Base-by-base conservation (phyloP, 1,140 invertebrate genomes). In the Chelonus insularis region DNA sequence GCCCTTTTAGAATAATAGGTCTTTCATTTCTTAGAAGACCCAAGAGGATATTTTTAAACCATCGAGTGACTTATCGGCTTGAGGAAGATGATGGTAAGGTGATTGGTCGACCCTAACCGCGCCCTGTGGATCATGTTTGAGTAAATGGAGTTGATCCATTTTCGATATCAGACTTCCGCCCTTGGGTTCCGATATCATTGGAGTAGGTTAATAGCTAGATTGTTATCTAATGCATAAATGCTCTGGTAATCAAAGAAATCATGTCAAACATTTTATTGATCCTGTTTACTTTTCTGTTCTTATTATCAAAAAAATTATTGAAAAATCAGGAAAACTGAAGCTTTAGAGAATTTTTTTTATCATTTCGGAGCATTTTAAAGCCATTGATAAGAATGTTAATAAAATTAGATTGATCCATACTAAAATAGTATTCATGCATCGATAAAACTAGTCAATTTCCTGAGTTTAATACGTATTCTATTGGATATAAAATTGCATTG, bases 121-220 rank as follows among this genome's bases (percentile, higher is more conserved):
- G 37, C 32, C 47, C 47, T 34, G 25, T 12, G 11, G 25, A 58
- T 45, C 18, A 12, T 39, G 18, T 3, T 29, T 12, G 12, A 32
- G 32, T 34, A 51, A 51, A 51, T 51, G 47, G 32, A 51, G 29
- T 34, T 50, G 47, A 60, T 60, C 47, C 34, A 60, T 60, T 60
- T 23, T 16, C 20, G 47, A 60, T 60, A 60, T 36, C 29, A 12
- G 23, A 48, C 9, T 29, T 41, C 20, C 14, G 20, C 29, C 56
- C 43, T 47, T 11, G 37, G 9, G 14, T 16, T 36, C 4, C 29
- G 9, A 51, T 29, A 51, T 18, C 20, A 41, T 43, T 14, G 20
- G 34, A 39, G 20, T 55, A 55, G 41, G 47, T 58, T 48, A 59
- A 37, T 29, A 34, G 4, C 16, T 11, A 45, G 48, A 20, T 51